Percentiles rank a stretch among this genome's conserved stretches.
Evolutionary conservation across 2,797 vertebrate species (phyloP).

Genomic region (Sphenodon punctatus): DNA sequence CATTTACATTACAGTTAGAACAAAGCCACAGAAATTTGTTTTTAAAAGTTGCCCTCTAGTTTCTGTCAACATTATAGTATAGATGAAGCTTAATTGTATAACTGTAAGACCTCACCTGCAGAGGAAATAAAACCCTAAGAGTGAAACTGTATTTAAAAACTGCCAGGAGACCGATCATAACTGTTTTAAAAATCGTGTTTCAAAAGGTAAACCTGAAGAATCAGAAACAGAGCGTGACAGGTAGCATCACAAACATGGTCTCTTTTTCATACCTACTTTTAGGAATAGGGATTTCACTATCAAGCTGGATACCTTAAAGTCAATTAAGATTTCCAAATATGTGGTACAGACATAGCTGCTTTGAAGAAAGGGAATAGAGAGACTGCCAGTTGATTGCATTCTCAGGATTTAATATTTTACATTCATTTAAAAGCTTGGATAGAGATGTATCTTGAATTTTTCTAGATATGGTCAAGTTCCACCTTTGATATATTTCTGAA

Average conservation of each 20-base stretch:
- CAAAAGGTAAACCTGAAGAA: no score
- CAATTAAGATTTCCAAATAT: conserved; percentile 7
- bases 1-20: neutral
- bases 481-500: neutral
- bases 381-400: neutral
- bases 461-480: neutral
- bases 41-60: neutral
- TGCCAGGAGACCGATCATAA: no score
- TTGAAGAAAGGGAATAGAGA: neutral
- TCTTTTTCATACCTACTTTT: neutral
- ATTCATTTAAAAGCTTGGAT: neutral
- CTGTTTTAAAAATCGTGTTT: no score
- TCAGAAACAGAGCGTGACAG: no score
- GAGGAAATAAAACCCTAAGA: neutral
- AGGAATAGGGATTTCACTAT: no score
- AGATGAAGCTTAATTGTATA: no score
- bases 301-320: neutral
- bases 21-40: neutral
- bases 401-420: neutral
- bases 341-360: neutral
- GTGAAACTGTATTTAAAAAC: conserved; percentile 1
- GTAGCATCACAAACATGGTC: no score
- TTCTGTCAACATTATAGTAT: neutral
- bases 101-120: no score
- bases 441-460: neutral